Percentiles rank a stretch among this genome's conserved stretches.
phyloP scores from a whole-genome alignment of 1,140 invertebrate genomes.

The Drosophila sucinea region DNA sequence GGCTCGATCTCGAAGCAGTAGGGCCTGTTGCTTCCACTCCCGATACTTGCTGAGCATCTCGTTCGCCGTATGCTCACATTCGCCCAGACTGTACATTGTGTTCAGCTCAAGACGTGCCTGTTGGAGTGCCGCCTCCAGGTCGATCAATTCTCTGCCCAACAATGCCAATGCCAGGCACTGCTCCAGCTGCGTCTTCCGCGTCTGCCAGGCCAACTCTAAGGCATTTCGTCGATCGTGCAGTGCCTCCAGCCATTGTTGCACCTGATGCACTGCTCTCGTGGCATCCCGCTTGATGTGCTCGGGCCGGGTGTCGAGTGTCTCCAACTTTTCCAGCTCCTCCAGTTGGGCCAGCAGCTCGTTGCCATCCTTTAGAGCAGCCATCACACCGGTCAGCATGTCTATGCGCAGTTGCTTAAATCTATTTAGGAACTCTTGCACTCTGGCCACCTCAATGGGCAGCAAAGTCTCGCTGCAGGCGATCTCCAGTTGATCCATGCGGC shows the following conservation, averaged over 20 bases:
- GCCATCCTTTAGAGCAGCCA: constrained; percentile 91
- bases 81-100: constrained; percentile 83
- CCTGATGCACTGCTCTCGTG: constrained; percentile 87
- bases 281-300: constrained; percentile 87
- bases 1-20: constrained; percentile 90
- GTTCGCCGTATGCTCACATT: constrained; percentile 89
- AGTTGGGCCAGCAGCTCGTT: constrained; percentile 89
- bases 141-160: constrained; percentile 88
- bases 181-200: constrained; percentile 88
- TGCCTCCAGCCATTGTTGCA: constrained; percentile 90
- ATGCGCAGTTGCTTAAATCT: constrained; percentile 87
- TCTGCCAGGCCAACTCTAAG: constrained; percentile 90
- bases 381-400: constrained; percentile 89
- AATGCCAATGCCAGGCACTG: constrained; percentile 90
- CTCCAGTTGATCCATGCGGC: constrained; percentile 88
- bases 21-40: constrained; percentile 89
- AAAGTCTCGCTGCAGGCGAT: constrained; percentile 86
- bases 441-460: constrained; percentile 88
- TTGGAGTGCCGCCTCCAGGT: constrained; percentile 86
- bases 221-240: constrained; percentile 90
- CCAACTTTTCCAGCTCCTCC: constrained; percentile 87
- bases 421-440: constrained; percentile 86
- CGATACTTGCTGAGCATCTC: constrained; percentile 88
- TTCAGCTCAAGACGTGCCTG: constrained; percentile 73
- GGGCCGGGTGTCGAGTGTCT: constrained; percentile 90